Percentiles rank a stretch among this genome's conserved stretches.
Evolutionary conservation across 2,797 vertebrate genomes (phyloP).

Genomic region (Phoebastria nigripes): DNA sequence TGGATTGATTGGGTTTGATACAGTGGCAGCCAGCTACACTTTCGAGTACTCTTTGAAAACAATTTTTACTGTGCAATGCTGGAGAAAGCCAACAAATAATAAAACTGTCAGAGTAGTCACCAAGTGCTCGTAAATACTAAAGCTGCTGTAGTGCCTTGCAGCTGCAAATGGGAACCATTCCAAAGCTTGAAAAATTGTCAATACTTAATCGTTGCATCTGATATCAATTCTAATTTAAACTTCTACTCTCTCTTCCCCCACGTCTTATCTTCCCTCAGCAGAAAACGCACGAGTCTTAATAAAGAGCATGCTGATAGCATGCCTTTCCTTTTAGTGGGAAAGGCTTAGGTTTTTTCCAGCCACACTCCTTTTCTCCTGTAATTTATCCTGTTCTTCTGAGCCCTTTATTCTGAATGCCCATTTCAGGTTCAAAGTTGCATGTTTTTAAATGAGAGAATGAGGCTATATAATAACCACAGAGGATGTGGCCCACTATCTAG

Average conservation of each 20-base stretch:
- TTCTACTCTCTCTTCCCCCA: not conserved
- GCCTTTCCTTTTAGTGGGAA: not conserved
- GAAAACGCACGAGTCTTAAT: not conserved
- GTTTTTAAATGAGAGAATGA: not conserved
- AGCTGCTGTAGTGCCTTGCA: constrained; percentile 42
- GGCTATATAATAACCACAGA: not conserved
- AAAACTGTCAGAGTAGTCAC: constrained; percentile 76
- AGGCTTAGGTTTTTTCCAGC: not conserved
- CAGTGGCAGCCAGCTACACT: constrained; percentile 70
- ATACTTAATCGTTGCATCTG: constrained; percentile 65
- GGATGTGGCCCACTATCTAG: not conserved
- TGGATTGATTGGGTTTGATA: constrained; percentile 70
- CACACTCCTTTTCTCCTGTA: not conserved
- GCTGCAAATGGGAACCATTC: constrained; percentile 56
- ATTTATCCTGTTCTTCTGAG: not conserved
- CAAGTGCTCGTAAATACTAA: constrained; percentile 73
- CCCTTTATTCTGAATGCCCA: not conserved
- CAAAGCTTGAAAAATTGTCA: constrained; percentile 60
- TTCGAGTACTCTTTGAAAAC: constrained; percentile 75
- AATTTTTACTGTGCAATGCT: constrained; percentile 77
- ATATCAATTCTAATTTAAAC: constrained; percentile 57
- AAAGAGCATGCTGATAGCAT: not conserved
- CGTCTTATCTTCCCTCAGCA: constrained; percentile 14
- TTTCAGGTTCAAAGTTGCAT: not conserved
- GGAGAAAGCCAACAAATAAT: constrained; percentile 82